Evolutionary conservation across 2,113 vertebrate genomes (phyloP).

Genomic region (Phrynosoma platyrhinos): DNA sequence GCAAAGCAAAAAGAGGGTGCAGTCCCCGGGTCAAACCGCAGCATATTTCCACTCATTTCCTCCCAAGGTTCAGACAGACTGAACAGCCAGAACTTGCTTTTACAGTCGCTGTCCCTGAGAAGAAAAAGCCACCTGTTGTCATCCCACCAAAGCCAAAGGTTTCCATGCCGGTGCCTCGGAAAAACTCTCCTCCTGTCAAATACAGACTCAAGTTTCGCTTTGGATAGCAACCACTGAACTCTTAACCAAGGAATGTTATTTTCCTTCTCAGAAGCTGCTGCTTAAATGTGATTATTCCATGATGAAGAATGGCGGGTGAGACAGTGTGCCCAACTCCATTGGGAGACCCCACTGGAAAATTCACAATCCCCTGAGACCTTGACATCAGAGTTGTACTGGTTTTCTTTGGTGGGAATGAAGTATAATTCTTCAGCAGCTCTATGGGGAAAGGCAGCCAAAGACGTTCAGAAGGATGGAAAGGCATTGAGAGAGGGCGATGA

Average conservation of each 20-base stretch:
- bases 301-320: background rate
- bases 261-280: slow-evolving; percentile 42
- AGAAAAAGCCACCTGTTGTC: slow-evolving; percentile 66
- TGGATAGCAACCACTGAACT: slow-evolving; percentile 72
- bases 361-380: background rate
- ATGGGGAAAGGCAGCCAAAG: background rate
- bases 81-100: slow-evolving; percentile 84
- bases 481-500: background rate
- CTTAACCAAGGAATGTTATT: slow-evolving; percentile 5
- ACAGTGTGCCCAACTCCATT: background rate
- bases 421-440: slow-evolving; percentile 39
- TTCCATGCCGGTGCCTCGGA: slow-evolving; percentile 58
- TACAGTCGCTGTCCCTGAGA: slow-evolving; percentile 83
- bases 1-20: slow-evolving; percentile 94
- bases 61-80: slow-evolving; percentile 84
- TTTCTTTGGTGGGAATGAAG: slow-evolving; percentile 30
- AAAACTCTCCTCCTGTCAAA: slow-evolving; percentile 76
- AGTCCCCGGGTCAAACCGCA: slow-evolving; percentile 93
- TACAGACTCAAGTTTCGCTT: slow-evolving; percentile 97
- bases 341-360: slow-evolving; percentile 7
- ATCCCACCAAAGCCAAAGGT: slow-evolving; percentile 72
- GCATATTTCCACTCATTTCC: slow-evolving; percentile 94
- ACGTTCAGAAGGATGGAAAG: background rate
- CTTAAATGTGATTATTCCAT: background rate
- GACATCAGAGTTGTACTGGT: slow-evolving; percentile 10